Conservation (phyloP, 2,888 invertebrate genomes). For the Drosophila kanekoi region DNA sequence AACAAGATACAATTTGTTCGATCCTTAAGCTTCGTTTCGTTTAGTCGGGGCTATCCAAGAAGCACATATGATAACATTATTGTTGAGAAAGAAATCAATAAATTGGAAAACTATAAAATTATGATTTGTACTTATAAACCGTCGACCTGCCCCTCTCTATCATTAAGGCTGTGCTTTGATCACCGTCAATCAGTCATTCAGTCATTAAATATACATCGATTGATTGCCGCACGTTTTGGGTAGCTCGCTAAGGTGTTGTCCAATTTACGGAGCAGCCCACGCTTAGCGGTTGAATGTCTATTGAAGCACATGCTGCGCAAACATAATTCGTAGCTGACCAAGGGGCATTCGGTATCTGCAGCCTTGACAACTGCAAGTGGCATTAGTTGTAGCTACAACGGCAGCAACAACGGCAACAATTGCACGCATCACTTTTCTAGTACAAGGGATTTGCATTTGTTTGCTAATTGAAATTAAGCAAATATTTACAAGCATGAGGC, state of each 20-base stretch:
- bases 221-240: too few species aligned
- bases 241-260: not conserved
- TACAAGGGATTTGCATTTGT: conserved; percentile 74
- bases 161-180: too few species aligned
- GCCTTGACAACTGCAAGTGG: conserved; percentile 80
- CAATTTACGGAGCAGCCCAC: conserved; percentile 18
- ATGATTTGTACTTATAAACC: too few species aligned
- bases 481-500: conserved; percentile 62
- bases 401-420: conserved; percentile 24
- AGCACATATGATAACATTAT: too few species aligned
- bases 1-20: too few species aligned
- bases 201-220: too few species aligned
- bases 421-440: conserved; percentile 63
- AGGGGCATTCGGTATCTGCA: conserved; percentile 57
- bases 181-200: too few species aligned
- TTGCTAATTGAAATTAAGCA: conserved; percentile 82
- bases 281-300: conserved; percentile 23
- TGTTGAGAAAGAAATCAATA: too few species aligned
- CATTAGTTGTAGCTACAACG: conserved; percentile 66
- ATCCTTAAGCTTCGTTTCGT: too few species aligned
- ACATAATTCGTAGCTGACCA: conserved; percentile 40
- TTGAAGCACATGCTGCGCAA: conserved; percentile 40
- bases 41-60: too few species aligned
- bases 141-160: too few species aligned
- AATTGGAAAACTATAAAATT: too few species aligned